phyloP scores from a whole-genome alignment of 2,797 vertebrate genomes.

The Anguilla megastoma region DNA sequence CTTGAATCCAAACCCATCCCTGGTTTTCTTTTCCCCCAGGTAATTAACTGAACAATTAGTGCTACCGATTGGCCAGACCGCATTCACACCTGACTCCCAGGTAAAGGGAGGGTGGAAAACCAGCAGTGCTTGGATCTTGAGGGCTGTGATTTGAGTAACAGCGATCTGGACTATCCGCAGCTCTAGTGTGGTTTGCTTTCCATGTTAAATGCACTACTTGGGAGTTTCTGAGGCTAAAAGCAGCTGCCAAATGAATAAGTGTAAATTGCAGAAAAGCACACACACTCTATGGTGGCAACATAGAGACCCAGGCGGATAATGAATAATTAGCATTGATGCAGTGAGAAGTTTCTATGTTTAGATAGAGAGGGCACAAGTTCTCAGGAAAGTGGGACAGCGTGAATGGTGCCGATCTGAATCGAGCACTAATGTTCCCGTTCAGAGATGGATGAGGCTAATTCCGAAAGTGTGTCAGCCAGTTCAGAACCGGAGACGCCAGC shows the following conservation, averaged over 20 bases:
- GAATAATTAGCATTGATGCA: constrained; percentile 13
- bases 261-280: background rate
- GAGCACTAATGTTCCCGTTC: background rate
- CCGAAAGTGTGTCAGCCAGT: background rate
- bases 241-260: background rate
- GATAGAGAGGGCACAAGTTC: background rate
- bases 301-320: background rate
- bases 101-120: no score
- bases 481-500: background rate
- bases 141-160: no score
- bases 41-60: no score
- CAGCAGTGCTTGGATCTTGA: no score
- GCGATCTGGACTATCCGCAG: no score
- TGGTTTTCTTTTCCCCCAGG: no score
- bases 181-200: no score
- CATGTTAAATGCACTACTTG: background rate
- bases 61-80: no score
- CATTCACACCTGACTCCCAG: no score
- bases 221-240: background rate
- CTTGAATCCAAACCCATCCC: no score
- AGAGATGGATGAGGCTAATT: background rate
- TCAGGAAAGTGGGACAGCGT: background rate
- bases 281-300: background rate
- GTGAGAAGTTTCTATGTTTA: constrained; percentile 3
- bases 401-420: background rate